These are phyloP conservation scores for Phrynocephalus guinanensis DNA, from an alignment of 2,797 vertebrate species.

Conservation along the genomic window DNA sequence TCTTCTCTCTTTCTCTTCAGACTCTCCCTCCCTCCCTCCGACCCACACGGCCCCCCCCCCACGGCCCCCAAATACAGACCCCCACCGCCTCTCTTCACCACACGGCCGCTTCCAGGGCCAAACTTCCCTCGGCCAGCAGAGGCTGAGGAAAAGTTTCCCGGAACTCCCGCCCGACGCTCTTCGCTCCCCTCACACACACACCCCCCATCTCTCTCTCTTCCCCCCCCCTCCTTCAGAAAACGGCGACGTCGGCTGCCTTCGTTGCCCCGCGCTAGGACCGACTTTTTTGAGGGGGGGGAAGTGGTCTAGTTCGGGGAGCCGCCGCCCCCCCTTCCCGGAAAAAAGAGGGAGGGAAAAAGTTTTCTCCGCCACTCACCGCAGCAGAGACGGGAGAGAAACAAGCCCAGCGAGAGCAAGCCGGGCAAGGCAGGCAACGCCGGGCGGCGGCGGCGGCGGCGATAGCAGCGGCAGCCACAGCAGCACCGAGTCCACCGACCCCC, in stretches of 20 bases:
- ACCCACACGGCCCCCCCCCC: too few relatives aligned
- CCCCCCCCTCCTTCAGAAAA: slow-evolving; percentile 1
- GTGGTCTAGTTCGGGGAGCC: slow-evolving; percentile 16
- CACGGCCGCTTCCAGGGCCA: background rate
- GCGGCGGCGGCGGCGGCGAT: slow-evolving; percentile 56
- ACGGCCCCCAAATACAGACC: too few relatives aligned
- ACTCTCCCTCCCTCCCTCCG: slow-evolving; percentile 4
- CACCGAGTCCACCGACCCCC: background rate
- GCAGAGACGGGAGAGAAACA: slow-evolving; percentile 72
- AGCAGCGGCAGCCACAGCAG: slow-evolving; percentile 16
- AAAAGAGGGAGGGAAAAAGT: slow-evolving; percentile 30
- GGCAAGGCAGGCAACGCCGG: slow-evolving; percentile 57
- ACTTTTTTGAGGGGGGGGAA: background rate
- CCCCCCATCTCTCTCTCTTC: slow-evolving; percentile 3
- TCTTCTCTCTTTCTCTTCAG: background rate
- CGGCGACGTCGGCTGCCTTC: slow-evolving; percentile 14
- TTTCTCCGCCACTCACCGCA: slow-evolving; percentile 67
- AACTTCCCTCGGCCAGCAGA: slow-evolving; percentile 5
- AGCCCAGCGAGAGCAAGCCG: slow-evolving; percentile 60
- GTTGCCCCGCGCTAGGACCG: background rate
- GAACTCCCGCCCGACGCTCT: slow-evolving; percentile 52
- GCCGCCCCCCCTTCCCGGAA: slow-evolving; percentile 7
- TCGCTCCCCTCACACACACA: background rate
- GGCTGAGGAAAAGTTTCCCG: slow-evolving; percentile 56
- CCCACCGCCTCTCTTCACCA: too few relatives aligned